Percentiles rank a stretch among this genome's conserved stretches.
Evolutionary conservation across 1,140 invertebrate species (phyloP).

Genomic region (Sarcophaga bullata): DNA sequence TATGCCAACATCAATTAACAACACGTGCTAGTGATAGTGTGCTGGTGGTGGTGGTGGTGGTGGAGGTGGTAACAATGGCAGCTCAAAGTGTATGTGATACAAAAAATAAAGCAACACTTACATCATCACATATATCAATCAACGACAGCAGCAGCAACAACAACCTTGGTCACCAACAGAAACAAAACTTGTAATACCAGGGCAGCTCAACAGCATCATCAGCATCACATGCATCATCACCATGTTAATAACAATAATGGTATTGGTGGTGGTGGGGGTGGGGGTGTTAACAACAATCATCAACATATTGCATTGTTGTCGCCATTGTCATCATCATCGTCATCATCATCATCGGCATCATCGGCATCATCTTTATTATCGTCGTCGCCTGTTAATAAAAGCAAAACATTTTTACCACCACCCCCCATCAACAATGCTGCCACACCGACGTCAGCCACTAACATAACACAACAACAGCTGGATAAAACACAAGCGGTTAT

Average conservation of each 20-base stretch:
- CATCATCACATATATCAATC: slow-evolving; percentile 41
- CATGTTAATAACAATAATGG: background rate
- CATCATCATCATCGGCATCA: too few species aligned
- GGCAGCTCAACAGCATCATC: background rate
- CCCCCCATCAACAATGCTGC: background rate
- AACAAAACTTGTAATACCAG: background rate
- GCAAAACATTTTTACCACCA: background rate
- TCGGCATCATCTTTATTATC: too few species aligned
- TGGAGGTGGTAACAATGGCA: slow-evolving; percentile 49
- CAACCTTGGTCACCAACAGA: slow-evolving; percentile 14
- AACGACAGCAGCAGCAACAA: slow-evolving; percentile 21
- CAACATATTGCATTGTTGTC: slow-evolving; percentile 11
- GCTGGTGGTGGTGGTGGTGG: too few species aligned
- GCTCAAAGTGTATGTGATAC: too few species aligned
- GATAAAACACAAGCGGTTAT: slow-evolving; percentile 8
- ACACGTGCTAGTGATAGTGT: slow-evolving; percentile 46
- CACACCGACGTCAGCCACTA: background rate
- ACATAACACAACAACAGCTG: slow-evolving; percentile 17
- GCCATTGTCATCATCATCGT: too few species aligned
- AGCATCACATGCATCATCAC: slow-evolving; percentile 9
- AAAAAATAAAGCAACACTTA: background rate
- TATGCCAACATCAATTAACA: too few species aligned
- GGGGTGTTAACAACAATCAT: too few species aligned
- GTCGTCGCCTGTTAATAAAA: slow-evolving; percentile 11
- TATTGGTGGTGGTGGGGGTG: background rate